Conservation (phyloP, 35 echinoderm and acorn worm species). For the Patiria miniata region DNA sequence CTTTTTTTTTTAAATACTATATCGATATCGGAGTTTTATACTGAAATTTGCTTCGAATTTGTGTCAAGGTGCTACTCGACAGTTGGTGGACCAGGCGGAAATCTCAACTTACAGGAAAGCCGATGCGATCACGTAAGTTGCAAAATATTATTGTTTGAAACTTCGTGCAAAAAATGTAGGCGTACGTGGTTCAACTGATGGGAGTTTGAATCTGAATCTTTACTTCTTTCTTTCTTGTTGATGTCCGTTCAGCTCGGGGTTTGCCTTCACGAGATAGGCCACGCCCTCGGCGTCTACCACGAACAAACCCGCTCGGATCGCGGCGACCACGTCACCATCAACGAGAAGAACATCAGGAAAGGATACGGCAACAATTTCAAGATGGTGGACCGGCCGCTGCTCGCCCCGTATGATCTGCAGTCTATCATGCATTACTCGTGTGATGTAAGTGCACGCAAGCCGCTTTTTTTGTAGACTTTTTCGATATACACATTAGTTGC, state of each 20-base stretch:
- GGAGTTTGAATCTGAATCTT: too few relatives aligned
- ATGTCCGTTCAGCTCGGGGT: slow-evolving; percentile 49
- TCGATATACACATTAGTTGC: too few relatives aligned
- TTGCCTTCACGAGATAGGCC: slow-evolving; percentile 55
- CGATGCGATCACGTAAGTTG: neutral
- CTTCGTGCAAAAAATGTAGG: too few relatives aligned
- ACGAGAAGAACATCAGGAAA: slow-evolving; percentile 23
- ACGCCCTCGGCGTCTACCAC: slow-evolving; percentile 56
- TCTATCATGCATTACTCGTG: slow-evolving; percentile 41
- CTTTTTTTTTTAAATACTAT: too few relatives aligned
- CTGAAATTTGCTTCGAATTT: neutral
- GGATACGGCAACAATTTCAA: slow-evolving; percentile 33
- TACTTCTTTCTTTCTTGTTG: too few relatives aligned
- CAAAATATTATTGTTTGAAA: too few relatives aligned
- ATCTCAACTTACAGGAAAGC: neutral
- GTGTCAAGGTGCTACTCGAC: neutral
- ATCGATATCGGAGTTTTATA: too few relatives aligned
- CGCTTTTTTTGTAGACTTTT: neutral
- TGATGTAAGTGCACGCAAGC: slow-evolving; percentile 12
- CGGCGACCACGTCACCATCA: slow-evolving; percentile 39
- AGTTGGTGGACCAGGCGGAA: neutral
- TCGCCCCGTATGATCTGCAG: slow-evolving; percentile 12
- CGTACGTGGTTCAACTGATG: too few relatives aligned
- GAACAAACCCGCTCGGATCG: slow-evolving; percentile 60
- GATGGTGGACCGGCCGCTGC: neutral